Evolutionary conservation across 2,797 vertebrate genomes (phyloP).

Genomic region (Cirrhinus molitorella): DNA sequence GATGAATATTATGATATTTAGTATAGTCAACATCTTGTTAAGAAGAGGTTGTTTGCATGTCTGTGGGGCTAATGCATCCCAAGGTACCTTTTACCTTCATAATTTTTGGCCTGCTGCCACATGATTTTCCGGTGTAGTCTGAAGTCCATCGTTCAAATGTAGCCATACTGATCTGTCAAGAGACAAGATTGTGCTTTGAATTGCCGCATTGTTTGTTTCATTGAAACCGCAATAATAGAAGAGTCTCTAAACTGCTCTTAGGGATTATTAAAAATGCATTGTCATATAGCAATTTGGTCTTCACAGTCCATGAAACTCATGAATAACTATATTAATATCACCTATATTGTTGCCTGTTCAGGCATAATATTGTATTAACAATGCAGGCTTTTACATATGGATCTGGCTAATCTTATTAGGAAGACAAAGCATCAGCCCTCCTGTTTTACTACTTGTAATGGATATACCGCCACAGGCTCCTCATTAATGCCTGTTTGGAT

Average conservation of each 20-base stretch:
- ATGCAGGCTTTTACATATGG: slow-evolving; percentile 60
- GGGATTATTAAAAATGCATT: slow-evolving; percentile 68
- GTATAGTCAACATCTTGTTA: neutral
- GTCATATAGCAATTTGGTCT: slow-evolving; percentile 68
- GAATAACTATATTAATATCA: slow-evolving; percentile 73
- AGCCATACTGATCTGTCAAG: slow-evolving; percentile 45
- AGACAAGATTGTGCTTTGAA: slow-evolving; percentile 53
- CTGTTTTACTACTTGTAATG: slow-evolving; percentile 61
- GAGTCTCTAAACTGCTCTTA: slow-evolving; percentile 55
- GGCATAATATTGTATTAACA: slow-evolving; percentile 68
- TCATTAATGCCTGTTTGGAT: slow-evolving; percentile 62
- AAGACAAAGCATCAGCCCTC: slow-evolving; percentile 62
- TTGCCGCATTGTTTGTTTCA: slow-evolving; percentile 55
- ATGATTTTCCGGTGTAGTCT: slow-evolving; percentile 44
- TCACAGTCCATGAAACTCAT: slow-evolving; percentile 71
- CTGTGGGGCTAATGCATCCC: neutral
- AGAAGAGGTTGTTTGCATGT: neutral
- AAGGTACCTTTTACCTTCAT: neutral
- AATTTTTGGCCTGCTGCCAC: slow-evolving; percentile 19
- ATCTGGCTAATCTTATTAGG: slow-evolving; percentile 67
- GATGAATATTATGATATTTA: neutral
- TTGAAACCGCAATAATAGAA: slow-evolving; percentile 46
- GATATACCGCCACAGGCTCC: slow-evolving; percentile 59
- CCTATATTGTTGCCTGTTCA: slow-evolving; percentile 66
- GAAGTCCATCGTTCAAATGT: slow-evolving; percentile 62